These are phyloP conservation scores for Macrosteles quadrilineatus DNA, from an alignment of 1,140 invertebrate genomes.

Conservation along the genomic window DNA sequence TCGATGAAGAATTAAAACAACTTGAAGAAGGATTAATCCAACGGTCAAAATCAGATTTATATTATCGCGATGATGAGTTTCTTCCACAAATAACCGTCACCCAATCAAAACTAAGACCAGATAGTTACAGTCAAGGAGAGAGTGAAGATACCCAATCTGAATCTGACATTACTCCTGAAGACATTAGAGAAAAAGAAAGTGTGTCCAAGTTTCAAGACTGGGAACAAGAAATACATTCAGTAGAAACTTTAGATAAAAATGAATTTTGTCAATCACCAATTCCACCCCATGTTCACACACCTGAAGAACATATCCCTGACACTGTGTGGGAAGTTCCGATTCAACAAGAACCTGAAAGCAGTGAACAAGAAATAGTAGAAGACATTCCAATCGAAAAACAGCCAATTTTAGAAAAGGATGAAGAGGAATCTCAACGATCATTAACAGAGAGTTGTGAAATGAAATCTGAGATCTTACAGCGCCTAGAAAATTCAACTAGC, in stretches of 20 bases:
- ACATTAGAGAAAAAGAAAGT: constrained; percentile 47
- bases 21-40: constrained; percentile 41
- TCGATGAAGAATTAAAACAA: constrained; percentile 48
- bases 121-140: constrained; percentile 53
- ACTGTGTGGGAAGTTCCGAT: constrained; percentile 65
- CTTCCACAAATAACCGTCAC: constrained; percentile 39
- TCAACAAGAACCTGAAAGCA: constrained; percentile 51
- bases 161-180: constrained; percentile 55
- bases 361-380: constrained; percentile 42
- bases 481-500: neutral
- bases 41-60: constrained; percentile 22
- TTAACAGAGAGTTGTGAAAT: constrained; percentile 34
- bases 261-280: neutral
- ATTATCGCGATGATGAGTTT: constrained; percentile 32
- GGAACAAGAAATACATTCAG: constrained; percentile 3
- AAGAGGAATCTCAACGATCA: constrained; percentile 36
- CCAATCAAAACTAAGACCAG: constrained; percentile 36
- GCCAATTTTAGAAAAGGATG: constrained; percentile 48
- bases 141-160: constrained; percentile 60
- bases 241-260: constrained; percentile 21
- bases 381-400: constrained; percentile 47
- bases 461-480: neutral
- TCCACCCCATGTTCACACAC: constrained; percentile 51
- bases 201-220: constrained; percentile 40
- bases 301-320: constrained; percentile 59